Percentiles rank a stretch among this genome's conserved stretches.
Evolutionary conservation across 2,888 invertebrate genomes (phyloP).

Genomic region (Agriopis marginaria): DNA sequence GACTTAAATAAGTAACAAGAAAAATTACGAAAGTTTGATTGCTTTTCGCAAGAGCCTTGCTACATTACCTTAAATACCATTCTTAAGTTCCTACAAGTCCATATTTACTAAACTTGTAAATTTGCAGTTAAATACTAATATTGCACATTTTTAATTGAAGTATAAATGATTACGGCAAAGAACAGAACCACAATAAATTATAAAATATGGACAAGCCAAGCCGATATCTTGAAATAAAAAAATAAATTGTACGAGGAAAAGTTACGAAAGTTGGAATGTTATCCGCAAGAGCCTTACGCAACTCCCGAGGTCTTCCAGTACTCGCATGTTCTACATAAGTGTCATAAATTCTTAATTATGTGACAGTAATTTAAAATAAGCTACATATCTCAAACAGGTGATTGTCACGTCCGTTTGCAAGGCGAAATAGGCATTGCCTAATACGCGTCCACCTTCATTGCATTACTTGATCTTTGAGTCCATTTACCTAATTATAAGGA

Average conservation of each 20-base stretch:
- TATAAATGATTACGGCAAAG: too few relatives aligned
- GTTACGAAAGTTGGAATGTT: slow-evolving; percentile 9
- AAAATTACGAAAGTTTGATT: not conserved
- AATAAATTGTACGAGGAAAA: not conserved
- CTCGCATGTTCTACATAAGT: slow-evolving; percentile 27
- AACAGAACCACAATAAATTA: too few relatives aligned
- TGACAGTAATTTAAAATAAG: slow-evolving; percentile 16
- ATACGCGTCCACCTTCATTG: slow-evolving; percentile 47
- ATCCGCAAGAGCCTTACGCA: slow-evolving; percentile 17
- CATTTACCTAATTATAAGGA: slow-evolving; percentile 46
- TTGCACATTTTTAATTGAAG: too few relatives aligned
- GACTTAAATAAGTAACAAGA: not conserved
- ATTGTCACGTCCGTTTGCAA: slow-evolving; percentile 47
- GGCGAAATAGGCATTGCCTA: slow-evolving; percentile 42
- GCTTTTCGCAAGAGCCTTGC: slow-evolving; percentile 14
- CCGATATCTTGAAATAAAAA: too few relatives aligned
- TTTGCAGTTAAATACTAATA: too few relatives aligned
- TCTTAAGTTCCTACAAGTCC: too few relatives aligned
- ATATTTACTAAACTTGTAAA: too few relatives aligned
- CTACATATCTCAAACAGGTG: slow-evolving; percentile 27
- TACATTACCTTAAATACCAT: too few relatives aligned
- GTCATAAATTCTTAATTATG: slow-evolving; percentile 23
- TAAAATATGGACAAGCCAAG: too few relatives aligned
- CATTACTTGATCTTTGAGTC: slow-evolving; percentile 50
- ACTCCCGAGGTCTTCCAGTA: slow-evolving; percentile 32